phyloP scores from a whole-genome alignment of 2,797 vertebrate genomes.

The Lates japonicus region DNA sequence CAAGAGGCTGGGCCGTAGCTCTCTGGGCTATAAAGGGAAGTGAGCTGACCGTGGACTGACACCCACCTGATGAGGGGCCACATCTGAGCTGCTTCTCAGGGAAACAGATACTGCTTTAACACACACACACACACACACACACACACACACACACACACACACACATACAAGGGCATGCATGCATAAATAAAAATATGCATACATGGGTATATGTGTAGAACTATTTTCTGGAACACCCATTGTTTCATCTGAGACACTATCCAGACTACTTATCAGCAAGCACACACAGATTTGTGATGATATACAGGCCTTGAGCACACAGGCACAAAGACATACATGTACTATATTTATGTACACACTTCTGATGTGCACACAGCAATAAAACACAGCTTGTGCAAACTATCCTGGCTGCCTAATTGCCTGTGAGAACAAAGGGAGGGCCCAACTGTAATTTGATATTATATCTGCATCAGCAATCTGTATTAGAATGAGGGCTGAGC shows the following conservation, averaged over 20 bases:
- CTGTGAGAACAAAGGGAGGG: constrained; percentile 39
- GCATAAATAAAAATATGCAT: constrained; percentile 14
- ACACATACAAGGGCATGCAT: background rate
- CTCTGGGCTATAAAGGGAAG: constrained; percentile 75
- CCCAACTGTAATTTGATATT: constrained; percentile 12
- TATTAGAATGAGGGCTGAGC: constrained; percentile 11
- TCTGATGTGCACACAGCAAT: constrained; percentile 17
- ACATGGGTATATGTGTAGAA: background rate
- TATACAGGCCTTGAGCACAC: constrained; percentile 29
- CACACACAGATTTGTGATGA: constrained; percentile 39
- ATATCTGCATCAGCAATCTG: constrained; percentile 12
- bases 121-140: constrained; percentile 19
- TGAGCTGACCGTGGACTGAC: constrained; percentile 46
- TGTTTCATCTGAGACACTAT: constrained; percentile 15
- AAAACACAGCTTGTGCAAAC: constrained; percentile 55
- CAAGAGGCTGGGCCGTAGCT: constrained; percentile 49
- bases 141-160: constrained; percentile 11
- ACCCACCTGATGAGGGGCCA: constrained; percentile 49
- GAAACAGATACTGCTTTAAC: constrained; percentile 30
- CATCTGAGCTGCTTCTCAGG: constrained; percentile 43
- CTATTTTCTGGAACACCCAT: background rate
- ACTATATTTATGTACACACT: constrained; percentile 19
- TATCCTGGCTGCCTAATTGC: background rate
- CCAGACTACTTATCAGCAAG: constrained; percentile 29
- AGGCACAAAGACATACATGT: background rate